Conservation (phyloP, 2,888 invertebrate species). For the Machimus atricapillus region DNA sequence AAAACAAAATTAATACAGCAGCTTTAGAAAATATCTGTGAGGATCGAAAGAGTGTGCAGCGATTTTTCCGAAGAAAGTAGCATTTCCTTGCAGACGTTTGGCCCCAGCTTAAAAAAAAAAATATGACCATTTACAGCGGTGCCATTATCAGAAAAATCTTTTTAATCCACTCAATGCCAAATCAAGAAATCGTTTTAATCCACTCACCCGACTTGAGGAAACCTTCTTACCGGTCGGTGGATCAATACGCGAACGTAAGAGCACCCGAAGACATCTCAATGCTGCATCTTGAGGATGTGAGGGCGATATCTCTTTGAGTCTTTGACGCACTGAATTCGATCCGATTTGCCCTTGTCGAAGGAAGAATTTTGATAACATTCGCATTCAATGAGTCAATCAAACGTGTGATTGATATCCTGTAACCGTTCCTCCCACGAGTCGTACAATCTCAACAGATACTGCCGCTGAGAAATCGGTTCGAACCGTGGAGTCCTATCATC, state of each 20-base stretch:
- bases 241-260: background rate
- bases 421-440: background rate
- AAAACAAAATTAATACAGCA: background rate
- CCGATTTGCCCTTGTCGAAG: background rate
- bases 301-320: background rate
- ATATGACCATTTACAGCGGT: background rate
- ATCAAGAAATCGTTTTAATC: background rate
- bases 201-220: background rate
- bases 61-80: conserved; percentile 50
- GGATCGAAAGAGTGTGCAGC: background rate
- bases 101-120: background rate
- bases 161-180: background rate
- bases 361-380: background rate
- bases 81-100: background rate
- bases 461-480: background rate
- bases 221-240: background rate
- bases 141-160: background rate
- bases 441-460: background rate
- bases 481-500: background rate
- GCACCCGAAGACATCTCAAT: background rate
- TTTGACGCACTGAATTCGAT: background rate
- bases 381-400: background rate
- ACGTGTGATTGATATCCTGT: background rate
- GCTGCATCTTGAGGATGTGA: background rate
- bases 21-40: background rate